A percentile compares a stretch with the other conserved stretches of the same genome.
Conservation (phyloP, 1,140 invertebrate genomes). For the Ditylenchus dipsaci region DNA sequence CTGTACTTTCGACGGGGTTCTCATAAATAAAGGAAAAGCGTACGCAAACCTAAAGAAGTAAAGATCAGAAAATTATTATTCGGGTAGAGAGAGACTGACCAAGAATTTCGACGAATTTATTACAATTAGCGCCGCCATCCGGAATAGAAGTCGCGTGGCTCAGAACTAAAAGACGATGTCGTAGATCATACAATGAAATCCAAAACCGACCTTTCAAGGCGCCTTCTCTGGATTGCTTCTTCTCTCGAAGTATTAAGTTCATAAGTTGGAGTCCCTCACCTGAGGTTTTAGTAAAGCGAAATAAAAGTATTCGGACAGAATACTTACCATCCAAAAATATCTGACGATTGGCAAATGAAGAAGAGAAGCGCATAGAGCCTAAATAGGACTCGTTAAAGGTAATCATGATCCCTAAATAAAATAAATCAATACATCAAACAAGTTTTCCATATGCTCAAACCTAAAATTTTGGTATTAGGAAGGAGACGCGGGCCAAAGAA, state of each 20-base stretch:
- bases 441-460: constrained; percentile 95
- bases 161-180: constrained; percentile 65
- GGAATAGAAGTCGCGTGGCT: constrained; percentile 88
- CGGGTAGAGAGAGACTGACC: constrained; percentile 59
- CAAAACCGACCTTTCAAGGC: constrained; percentile 71
- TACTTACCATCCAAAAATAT: constrained; percentile 74
- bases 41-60: constrained; percentile 71
- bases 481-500: too few species aligned
- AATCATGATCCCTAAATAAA: too few species aligned
- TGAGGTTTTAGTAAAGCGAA: not conserved
- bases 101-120: constrained; percentile 96
- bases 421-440: constrained; percentile 81
- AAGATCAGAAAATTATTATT: constrained; percentile 15
- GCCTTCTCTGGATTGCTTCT: constrained; percentile 90
- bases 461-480: too few species aligned
- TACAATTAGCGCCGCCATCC: constrained; percentile 89
- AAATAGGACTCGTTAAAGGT: not conserved
- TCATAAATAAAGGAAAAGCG: constrained; percentile 97
- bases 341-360: constrained; percentile 77
- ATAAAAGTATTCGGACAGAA: not conserved
- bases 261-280: constrained; percentile 86
- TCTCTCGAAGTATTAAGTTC: constrained; percentile 92
- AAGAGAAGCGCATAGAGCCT: constrained; percentile 81
- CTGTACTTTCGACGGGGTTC: constrained; percentile 82
- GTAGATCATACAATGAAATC: not conserved